phyloP scores from a whole-genome alignment of 53 echinoderm and acorn worm genomes.

The Arbacia lixula region DNA sequence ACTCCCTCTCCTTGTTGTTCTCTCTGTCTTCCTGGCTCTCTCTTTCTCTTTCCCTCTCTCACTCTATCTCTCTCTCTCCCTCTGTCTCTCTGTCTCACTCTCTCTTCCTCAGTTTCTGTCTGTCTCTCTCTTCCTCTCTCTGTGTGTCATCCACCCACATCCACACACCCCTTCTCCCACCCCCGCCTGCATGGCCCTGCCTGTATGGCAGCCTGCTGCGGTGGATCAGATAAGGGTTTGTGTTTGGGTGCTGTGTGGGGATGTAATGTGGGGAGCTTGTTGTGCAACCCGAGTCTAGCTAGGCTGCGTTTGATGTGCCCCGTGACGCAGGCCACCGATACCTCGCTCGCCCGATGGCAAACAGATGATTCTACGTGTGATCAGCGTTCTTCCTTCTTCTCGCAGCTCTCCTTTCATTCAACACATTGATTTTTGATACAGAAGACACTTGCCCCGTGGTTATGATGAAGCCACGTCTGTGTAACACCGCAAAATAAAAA shows the following conservation, averaged over 20 bases:
- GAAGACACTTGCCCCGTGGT: conserved; percentile 18
- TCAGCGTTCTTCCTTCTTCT: conserved; percentile 15
- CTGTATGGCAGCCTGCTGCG: background rate
- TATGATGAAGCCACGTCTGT: too few relatives aligned
- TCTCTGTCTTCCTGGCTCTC: too few relatives aligned
- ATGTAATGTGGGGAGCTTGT: conserved; percentile 21
- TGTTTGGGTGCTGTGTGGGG: conserved; percentile 2
- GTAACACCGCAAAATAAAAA: too few relatives aligned
- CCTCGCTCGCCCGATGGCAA: conserved; percentile 18
- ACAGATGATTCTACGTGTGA: conserved; percentile 10
- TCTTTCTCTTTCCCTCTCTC: too few relatives aligned
- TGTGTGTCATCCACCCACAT: too few relatives aligned
- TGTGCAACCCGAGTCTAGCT: conserved; percentile 40
- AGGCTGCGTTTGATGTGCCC: conserved; percentile 13
- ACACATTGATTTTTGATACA: conserved; percentile 36
- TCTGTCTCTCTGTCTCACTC: too few relatives aligned
- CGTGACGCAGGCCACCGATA: conserved; percentile 14
- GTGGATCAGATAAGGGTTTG: conserved; percentile 15
- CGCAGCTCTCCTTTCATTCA: conserved; percentile 21
- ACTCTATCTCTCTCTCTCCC: too few relatives aligned
- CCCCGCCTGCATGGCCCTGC: too few relatives aligned
- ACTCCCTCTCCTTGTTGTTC: too few relatives aligned
- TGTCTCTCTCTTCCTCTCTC: too few relatives aligned
- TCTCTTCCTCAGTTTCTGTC: too few relatives aligned
- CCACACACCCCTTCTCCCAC: background rate